phyloP scores from a whole-genome alignment of 2,888 invertebrate species.

The Vesta saturnalis region DNA sequence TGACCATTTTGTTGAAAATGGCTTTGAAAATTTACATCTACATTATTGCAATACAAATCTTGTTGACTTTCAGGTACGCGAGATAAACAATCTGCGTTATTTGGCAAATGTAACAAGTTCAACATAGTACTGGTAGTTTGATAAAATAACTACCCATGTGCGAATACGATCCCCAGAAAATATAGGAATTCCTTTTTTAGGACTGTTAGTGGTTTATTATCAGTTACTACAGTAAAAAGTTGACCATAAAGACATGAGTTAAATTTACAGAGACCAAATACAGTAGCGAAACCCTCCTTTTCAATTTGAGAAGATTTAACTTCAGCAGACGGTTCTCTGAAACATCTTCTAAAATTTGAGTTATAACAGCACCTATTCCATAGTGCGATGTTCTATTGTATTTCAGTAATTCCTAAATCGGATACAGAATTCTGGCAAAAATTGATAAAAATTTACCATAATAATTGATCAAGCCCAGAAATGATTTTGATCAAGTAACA shows the following conservation, averaged over 20 bases:
- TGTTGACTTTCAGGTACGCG: constrained; percentile 4
- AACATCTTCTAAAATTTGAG: too few relatives aligned
- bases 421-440: constrained; percentile 8
- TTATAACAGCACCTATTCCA: constrained; percentile 13
- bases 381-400: background rate
- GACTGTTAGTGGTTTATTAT: constrained; percentile 18
- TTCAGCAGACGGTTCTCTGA: too few relatives aligned
- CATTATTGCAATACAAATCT: too few relatives aligned
- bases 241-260: constrained; percentile 8
- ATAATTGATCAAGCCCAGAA: constrained; percentile 17
- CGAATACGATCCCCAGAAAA: constrained; percentile 22
- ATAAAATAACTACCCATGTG: constrained; percentile 15
- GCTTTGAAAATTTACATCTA: too few relatives aligned
- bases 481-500: too few relatives aligned
- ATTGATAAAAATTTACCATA: constrained; percentile 28
- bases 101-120: constrained; percentile 12
- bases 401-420: constrained; percentile 18
- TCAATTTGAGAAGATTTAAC: constrained; percentile 21
- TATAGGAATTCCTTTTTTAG: constrained; percentile 23
- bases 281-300: constrained; percentile 17
- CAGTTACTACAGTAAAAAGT: background rate
- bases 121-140: constrained; percentile 11
- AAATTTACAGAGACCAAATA: constrained; percentile 18
- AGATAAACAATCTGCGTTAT: constrained; percentile 12
- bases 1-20: too few relatives aligned